Evolutionary conservation across 1,140 invertebrate species (phyloP), one percentile per base, ranked within the genome.

Genomic region (Drosophila erecta): DNA sequence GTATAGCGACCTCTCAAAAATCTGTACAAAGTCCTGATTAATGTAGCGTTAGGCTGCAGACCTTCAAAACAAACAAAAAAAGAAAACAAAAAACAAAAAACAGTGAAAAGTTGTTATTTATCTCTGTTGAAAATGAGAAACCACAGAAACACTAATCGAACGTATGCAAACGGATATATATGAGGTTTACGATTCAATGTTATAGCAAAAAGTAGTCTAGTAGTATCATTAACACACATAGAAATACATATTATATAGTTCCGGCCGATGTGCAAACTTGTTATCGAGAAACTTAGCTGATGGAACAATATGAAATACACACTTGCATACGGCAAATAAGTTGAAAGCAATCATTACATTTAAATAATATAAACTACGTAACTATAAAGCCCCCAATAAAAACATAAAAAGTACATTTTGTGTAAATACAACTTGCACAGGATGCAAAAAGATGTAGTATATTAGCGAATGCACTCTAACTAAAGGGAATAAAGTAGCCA

Each of bases 261-360:
- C 44, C 67, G 71, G 66, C 60, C 65, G 51, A 46, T 4, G 43
- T 60, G 33, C 35, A 38, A 60, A 40, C 15, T 41, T 35, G 22
- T 38, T 46, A 44, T 22, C 22, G 33, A 33, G 12, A 61, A 67
- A 50, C 60, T 44, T 38, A 69, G 61, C 40, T 38, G 62, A 38
- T 46, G 65, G 10, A 67, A 55, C 35, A 17, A 78, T 41, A 73
- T 57, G 47, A 24, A 38, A 40, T 20, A 47, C 37, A 55, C 20
- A 54, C 24, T 49, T 49, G 58, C 33, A 79, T 78, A 47, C 51
- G 60, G 27, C 64, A 79, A 72, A 84, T 80, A 83, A 87, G 83
- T 86, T 86, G 79, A 86, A 86, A 86, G 83, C 83, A 86, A 86
- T 86, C 83, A 86, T 87, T 86, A 86, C 65, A 81, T 83, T 86